Evolutionary conservation across 1,140 invertebrate species (phyloP), one percentile per base, ranked within the genome.

Genomic region (Antheraea pernyi): DNA sequence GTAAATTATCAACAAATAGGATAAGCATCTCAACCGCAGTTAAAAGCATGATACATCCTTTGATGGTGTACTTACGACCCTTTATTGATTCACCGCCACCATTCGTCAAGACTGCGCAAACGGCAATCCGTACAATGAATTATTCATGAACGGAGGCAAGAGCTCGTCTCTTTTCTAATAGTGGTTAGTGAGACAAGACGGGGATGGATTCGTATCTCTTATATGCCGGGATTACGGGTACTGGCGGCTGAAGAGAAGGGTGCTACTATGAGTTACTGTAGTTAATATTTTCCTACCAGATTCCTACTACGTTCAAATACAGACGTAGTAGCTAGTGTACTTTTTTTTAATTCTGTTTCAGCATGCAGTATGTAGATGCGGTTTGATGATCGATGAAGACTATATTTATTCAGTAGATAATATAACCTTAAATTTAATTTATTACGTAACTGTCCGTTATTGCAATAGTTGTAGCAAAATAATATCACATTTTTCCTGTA

Each of bases 71-170:
- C 65, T 76, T 76, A 73, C 60, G 65, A 59, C 63, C 62, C 67
- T 77, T 75, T 76, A 80, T 80, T 78, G 76, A 78, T 78, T 81
- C 72, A 66, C 68, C 59, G 67, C 67, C 69, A 65, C 75, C 67
- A 77, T 79, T 78, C 75, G 75, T 81, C 79, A 81, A 78, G 77
- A 72, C 73, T 65, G 65, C 72, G 77, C 63, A 70, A 72, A 73
- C 71, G 74, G 74, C 70, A 77, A 78, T 80, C 78, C 75, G 62
- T 68, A 69, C 65, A 68, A 75, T 81, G 76, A 78, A 81, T 81
- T 74, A 81, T 81, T 78, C 73, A 81, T 81, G 16, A 74, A 68
- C 63, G 65, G 69, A 72, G 68, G 70, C 63, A 67, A n/a, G 61
- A 62, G 67, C 66, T 73, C 72, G 69, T 74, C 73, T 76, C 72